A percentile compares a stretch with the other conserved stretches of the same genome.
These are phyloP conservation scores for Cyprinodon tularosa DNA, from an alignment of 2,113 vertebrate species.

Conservation along the genomic window DNA sequence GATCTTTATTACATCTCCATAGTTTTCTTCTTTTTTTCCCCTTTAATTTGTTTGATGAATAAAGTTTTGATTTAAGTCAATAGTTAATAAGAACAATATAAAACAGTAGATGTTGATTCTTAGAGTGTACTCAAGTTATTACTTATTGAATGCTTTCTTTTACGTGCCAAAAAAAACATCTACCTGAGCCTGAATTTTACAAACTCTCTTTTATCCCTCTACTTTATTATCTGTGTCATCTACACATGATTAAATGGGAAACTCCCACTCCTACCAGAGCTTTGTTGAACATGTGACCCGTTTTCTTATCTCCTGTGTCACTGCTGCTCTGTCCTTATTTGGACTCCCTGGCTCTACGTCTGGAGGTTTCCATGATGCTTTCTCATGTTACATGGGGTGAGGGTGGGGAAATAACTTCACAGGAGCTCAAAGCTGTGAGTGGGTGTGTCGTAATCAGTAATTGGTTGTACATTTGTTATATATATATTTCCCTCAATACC, in stretches of 20 bases:
- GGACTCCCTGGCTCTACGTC: conserved; percentile 32
- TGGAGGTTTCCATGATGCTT: conserved; percentile 49
- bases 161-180: no score
- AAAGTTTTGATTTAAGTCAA: not conserved
- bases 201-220: conserved; percentile 28
- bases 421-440: conserved; percentile 9
- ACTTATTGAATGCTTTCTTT: no score
- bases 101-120: not conserved
- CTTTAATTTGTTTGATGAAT: not conserved
- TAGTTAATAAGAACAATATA: not conserved
- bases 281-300: conserved; percentile 35
- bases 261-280: conserved; percentile 4
- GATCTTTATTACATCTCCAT: no score
- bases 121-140: not conserved
- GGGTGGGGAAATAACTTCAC: conserved; percentile 23
- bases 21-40: not conserved
- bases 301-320: conserved; percentile 31
- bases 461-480: conserved; percentile 48
- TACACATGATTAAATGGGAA: conserved; percentile 37
- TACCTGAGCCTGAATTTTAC: no score
- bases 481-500: conserved; percentile 62
- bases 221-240: conserved; percentile 21
- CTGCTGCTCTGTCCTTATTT: conserved; percentile 53
- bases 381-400: conserved; percentile 60
- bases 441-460: conserved; percentile 44